These are phyloP conservation scores for Diabrotica balteata DNA, from an alignment of 2,888 invertebrate species.

Conservation along the genomic window DNA sequence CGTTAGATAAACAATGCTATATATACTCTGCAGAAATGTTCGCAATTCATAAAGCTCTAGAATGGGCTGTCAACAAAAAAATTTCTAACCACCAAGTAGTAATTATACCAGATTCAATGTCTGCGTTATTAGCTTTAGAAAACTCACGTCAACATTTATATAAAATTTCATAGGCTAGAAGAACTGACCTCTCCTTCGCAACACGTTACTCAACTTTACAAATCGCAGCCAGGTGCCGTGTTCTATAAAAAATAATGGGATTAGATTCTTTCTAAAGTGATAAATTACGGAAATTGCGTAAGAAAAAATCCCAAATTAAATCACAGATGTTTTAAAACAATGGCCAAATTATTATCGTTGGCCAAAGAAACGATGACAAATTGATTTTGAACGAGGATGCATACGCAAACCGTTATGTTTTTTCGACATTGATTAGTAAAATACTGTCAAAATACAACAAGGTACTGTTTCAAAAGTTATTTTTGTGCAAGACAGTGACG, in stretches of 20 bases:
- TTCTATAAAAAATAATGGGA: neutral
- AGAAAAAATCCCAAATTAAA: neutral
- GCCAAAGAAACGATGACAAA: conserved; percentile 9
- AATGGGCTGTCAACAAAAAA: too few species aligned
- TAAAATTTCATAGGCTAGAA: too few species aligned
- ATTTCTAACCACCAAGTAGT: too few species aligned
- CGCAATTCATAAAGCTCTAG: too few species aligned
- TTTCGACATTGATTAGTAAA: conserved; percentile 3
- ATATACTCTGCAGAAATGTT: too few species aligned
- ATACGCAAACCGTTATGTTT: conserved; percentile 8
- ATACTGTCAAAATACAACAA: conserved; percentile 7
- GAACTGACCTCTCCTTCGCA: too few species aligned
- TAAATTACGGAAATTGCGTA: neutral
- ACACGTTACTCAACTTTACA: too few species aligned
- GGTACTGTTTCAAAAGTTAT: neutral
- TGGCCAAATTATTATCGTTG: conserved; percentile 10
- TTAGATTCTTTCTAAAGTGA: neutral
- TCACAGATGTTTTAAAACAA: conserved; percentile 6
- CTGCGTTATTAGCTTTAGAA: too few species aligned
- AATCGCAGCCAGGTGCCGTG: neutral
- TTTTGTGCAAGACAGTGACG: conserved; percentile 5
- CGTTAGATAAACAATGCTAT: too few species aligned
- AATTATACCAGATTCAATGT: too few species aligned
- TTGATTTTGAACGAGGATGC: conserved; percentile 7
- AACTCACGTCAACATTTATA: too few species aligned